phyloP scores from a whole-genome alignment of 2,113 vertebrate genomes.

The Tilapia sparmanii region DNA sequence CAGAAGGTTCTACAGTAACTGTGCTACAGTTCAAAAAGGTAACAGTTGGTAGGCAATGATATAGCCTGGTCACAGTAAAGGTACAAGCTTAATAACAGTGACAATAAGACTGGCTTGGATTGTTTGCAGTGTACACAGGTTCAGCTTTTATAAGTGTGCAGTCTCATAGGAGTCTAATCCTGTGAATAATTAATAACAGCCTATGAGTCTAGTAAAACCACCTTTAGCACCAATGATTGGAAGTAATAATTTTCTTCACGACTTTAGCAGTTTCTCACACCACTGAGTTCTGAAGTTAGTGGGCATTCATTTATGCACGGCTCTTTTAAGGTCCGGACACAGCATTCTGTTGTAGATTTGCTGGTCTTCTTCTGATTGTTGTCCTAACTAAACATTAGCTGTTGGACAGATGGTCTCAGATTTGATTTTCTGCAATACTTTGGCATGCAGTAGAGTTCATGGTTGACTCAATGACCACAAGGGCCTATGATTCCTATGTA shows the following conservation, averaged over 20 bases:
- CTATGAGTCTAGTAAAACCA: not conserved
- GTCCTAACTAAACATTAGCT: not conserved
- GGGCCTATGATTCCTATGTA: not conserved
- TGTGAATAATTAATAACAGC: not conserved
- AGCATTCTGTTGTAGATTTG: not conserved
- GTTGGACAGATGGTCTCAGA: not conserved
- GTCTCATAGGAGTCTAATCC: not conserved
- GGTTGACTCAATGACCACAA: not conserved
- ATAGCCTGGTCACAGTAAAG: not conserved
- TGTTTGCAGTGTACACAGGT: not conserved
- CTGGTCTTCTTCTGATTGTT: not conserved
- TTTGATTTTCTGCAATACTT: not conserved
- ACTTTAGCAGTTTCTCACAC: not conserved
- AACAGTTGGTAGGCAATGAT: not conserved
- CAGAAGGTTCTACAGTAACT: not conserved
- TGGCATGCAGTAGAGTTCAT: not conserved
- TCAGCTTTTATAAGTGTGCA: not conserved
- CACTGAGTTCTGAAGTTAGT: not conserved
- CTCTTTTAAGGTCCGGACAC: not conserved
- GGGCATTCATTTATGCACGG: not conserved
- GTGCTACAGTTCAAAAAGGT: not conserved
- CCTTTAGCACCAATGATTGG: not conserved
- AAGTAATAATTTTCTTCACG: not conserved
- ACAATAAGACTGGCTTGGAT: not conserved
- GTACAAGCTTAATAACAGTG: not conserved